Conservation (phyloP, 2,113 vertebrate genomes). For the Cebus imitator region DNA sequence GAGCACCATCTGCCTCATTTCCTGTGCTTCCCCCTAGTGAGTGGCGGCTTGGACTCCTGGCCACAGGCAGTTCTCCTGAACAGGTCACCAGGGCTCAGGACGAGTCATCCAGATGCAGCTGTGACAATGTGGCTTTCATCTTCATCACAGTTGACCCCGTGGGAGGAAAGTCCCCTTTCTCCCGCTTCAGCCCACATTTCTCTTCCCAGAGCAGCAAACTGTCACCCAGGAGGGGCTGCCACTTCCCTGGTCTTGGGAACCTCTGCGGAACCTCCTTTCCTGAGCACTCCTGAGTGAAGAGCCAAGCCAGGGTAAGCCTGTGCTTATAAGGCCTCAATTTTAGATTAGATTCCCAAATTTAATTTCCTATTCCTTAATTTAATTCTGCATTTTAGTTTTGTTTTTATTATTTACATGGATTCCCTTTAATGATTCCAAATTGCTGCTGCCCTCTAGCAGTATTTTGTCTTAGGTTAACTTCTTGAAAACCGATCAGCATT, state of each 20-base stretch:
- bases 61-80: constrained; percentile 74
- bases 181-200: background rate
- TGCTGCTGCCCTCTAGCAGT: constrained; percentile 76
- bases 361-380: constrained; percentile 81
- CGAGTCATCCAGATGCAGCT: constrained; percentile 75
- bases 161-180: constrained; percentile 54
- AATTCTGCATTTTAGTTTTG: constrained; percentile 81
- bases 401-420: constrained; percentile 78
- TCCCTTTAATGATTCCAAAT: constrained; percentile 77
- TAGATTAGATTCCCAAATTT: constrained; percentile 81
- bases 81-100: constrained; percentile 51
- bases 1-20: constrained; percentile 75
- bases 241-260: background rate
- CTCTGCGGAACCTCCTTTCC: constrained; percentile 27
- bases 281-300: constrained; percentile 43
- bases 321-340: constrained; percentile 68
- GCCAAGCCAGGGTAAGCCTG: constrained; percentile 59
- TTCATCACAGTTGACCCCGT: constrained; percentile 61
- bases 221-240: background rate
- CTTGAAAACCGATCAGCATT: constrained; percentile 77
- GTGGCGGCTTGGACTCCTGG: background rate
- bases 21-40: constrained; percentile 24
- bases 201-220: background rate
- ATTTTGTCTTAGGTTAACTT: constrained; percentile 76
- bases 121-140: constrained; percentile 71